phyloP scores from a whole-genome alignment of 2,797 vertebrate species.

The Adrianichthys oophorus region DNA sequence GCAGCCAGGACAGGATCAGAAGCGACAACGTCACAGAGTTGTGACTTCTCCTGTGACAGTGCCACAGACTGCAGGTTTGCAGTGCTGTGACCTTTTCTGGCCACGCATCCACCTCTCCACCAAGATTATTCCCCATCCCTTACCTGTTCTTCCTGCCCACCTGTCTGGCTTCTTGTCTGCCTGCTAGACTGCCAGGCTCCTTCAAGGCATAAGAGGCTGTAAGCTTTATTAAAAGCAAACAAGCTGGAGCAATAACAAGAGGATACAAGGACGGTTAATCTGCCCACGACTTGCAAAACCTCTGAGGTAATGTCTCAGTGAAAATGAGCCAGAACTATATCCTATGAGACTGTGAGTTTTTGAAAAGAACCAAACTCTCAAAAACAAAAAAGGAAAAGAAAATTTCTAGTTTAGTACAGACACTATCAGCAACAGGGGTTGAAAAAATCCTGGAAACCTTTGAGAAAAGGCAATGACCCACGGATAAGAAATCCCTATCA shows the following conservation, averaged over 20 bases:
- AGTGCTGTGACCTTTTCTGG: slow-evolving; percentile 28
- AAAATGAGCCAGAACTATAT: slow-evolving; percentile 36
- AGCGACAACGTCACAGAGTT: slow-evolving; percentile 53
- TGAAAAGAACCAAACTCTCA: neutral
- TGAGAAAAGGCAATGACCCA: slow-evolving; percentile 56
- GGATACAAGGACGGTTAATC: slow-evolving; percentile 70
- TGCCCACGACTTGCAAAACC: slow-evolving; percentile 44
- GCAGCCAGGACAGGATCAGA: slow-evolving; percentile 40
- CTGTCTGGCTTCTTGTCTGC: slow-evolving; percentile 25
- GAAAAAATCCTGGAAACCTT: slow-evolving; percentile 24
- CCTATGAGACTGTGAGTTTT: slow-evolving; percentile 5
- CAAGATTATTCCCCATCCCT: slow-evolving; percentile 14
- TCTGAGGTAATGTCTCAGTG: slow-evolving; percentile 41
- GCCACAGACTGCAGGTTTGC: slow-evolving; percentile 4
- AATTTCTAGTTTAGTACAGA: slow-evolving; percentile 3
- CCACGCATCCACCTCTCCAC: slow-evolving; percentile 17
- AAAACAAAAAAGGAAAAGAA: slow-evolving; percentile 3
- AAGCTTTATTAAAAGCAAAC: slow-evolving; percentile 79
- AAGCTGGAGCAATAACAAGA: slow-evolving; percentile 53
- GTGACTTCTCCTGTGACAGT: slow-evolving; percentile 39
- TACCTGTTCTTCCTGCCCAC: slow-evolving; percentile 29
- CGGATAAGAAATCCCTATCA: slow-evolving; percentile 71
- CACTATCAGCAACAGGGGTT: slow-evolving; percentile 15
- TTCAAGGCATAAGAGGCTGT: slow-evolving; percentile 41
- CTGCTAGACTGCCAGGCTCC: slow-evolving; percentile 28